A percentile compares a stretch with the other conserved stretches of the same genome.
These are phyloP conservation scores for Pipra filicauda DNA, from an alignment of 2,113 vertebrate genomes.

Conservation along the genomic window DNA sequence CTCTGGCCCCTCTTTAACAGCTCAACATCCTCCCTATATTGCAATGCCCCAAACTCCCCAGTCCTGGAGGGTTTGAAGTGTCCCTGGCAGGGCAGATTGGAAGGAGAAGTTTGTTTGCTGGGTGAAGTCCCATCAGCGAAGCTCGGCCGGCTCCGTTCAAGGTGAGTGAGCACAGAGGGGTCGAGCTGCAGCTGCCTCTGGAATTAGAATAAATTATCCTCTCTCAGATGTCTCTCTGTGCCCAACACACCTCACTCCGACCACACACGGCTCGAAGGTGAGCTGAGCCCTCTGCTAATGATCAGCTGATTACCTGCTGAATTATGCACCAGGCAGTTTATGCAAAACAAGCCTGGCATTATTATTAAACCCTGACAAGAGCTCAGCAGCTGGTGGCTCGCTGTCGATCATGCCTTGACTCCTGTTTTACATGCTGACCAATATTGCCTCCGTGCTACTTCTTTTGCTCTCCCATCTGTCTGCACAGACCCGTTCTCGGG, in stretches of 20 bases:
- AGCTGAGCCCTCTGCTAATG: slow-evolving; percentile 46
- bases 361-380: slow-evolving; percentile 28
- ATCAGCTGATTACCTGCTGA: slow-evolving; percentile 50
- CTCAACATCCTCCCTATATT: background rate
- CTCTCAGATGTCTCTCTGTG: background rate
- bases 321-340: slow-evolving; percentile 23
- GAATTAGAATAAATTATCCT: slow-evolving; percentile 52
- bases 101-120: background rate
- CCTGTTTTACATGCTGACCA: slow-evolving; percentile 40
- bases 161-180: slow-evolving; percentile 35
- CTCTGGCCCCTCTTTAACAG: background rate
- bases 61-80: background rate
- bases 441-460: slow-evolving; percentile 19
- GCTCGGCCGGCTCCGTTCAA: background rate
- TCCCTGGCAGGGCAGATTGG: background rate
- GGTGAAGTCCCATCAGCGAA: rapidly evolving
- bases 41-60: background rate
- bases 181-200: slow-evolving; percentile 12
- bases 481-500: background rate
- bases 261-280: background rate
- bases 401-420: slow-evolving; percentile 20
- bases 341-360: slow-evolving; percentile 33
- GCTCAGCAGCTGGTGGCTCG: slow-evolving; percentile 32
- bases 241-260: rapidly evolving
- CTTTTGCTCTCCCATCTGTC: slow-evolving; percentile 28